Base-by-base conservation (phyloP, 2,797 vertebrate genomes). In the Hypotaenidia philippensis region DNA sequence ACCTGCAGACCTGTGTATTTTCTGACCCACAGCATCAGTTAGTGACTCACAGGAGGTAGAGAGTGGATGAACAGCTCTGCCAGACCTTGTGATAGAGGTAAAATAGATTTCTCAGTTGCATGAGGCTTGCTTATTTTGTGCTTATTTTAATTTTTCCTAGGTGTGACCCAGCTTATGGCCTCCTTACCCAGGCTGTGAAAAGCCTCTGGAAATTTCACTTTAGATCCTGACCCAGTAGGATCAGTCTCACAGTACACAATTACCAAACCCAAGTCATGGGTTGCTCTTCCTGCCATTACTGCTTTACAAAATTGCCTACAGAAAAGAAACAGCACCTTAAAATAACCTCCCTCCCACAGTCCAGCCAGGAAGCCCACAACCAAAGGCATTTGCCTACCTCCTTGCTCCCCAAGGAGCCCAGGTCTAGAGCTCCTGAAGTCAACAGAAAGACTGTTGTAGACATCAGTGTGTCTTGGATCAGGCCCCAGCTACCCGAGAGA, bases 381-480 rank as follows among this genome's bases (percentile, higher is more conserved):
- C 63, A 90, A 72, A 90, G 77, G 55, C 63, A 79, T 92, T 72
- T 93, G 55, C 63, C 80, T 47, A 66, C 64, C 59, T 91, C 77
- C 25, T 32, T 21, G 26, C 41, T 93, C 85, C 74, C 74, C 2
- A 13, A 41, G 83, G 63, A 94, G 50, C 31, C 44, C 8, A 3
- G 44, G 52, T 61, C 87, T 86, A 7, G 5, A 90, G 74, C 70
- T 89, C 76, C 63, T 66, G 74, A 93, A 89, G 75, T 83, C 79
- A 96, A 89, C 60, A 92, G 86, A 93, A 88, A 60, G 72, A 32
- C 85, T 94, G 79, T 65, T 94, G 91, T 78, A 94, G 91, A 87
- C 86, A 96, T 79, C 83, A 95, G 55, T 79, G 87, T 90, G 66
- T 82, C 70, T 97, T 94, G 91, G 88, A 94, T 63, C 85, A 93